phyloP scores from a whole-genome alignment of 2,888 invertebrate genomes.

The Parascotia fuliginaria region DNA sequence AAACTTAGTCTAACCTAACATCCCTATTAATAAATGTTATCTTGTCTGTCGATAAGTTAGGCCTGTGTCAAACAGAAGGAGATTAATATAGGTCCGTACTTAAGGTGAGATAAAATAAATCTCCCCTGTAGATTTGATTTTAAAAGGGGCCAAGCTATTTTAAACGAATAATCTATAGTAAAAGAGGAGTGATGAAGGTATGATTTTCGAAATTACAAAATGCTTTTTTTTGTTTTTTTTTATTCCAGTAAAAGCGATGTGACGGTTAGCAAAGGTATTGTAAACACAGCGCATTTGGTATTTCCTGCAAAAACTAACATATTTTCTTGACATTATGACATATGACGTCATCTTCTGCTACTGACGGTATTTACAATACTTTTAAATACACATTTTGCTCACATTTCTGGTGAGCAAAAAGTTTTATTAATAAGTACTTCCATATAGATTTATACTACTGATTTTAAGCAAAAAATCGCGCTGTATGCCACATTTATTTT shows the following conservation, averaged over 20 bases:
- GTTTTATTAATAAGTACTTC: no score
- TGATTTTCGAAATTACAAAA: neutral
- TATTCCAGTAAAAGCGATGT: neutral
- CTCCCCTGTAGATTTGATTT: slow-evolving; percentile 1
- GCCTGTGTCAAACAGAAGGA: slow-evolving; percentile 27
- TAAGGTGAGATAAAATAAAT: slow-evolving; percentile 35
- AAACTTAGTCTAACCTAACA: slow-evolving; percentile 20
- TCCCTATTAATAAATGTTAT: slow-evolving; percentile 34
- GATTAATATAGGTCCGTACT: slow-evolving; percentile 25
- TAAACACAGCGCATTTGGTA: no score
- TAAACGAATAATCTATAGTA: neutral
- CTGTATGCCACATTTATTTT: no score
- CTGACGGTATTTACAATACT: no score
- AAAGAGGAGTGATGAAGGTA: neutral
- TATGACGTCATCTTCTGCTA: no score
- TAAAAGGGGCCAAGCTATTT: neutral
- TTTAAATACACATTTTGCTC: no score
- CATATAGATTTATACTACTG: no score
- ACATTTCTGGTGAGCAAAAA: no score
- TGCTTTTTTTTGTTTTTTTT: neutral
- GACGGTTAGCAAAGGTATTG: no score
- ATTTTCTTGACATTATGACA: no score
- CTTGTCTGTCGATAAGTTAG: slow-evolving; percentile 22
- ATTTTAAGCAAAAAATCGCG: no score
- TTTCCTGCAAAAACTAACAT: no score